phyloP scores from a whole-genome alignment of 64 coral and sea anemone genomes.

The Dendrophyllia cribrosa region DNA sequence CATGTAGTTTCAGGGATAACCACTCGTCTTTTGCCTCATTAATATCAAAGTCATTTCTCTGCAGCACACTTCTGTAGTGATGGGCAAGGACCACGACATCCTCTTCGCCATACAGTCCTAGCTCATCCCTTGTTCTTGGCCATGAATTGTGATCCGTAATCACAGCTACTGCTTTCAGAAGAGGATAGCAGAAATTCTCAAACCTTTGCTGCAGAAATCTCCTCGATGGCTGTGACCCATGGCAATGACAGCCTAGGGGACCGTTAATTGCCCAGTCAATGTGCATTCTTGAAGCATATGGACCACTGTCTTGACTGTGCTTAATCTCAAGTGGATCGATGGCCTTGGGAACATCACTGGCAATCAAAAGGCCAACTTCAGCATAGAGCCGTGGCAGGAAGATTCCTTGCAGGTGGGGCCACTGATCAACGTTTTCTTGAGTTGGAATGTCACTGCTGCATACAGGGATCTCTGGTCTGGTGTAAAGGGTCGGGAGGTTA shows the following conservation, averaged over 20 bases:
- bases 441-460: conserved; percentile 29
- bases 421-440: conserved; percentile 44
- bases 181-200: conserved; percentile 39
- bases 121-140: conserved; percentile 49
- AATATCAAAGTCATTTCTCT: conserved; percentile 53
- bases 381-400: neutral
- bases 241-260: too few relatives aligned
- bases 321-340: too few relatives aligned
- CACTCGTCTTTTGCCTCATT: conserved; percentile 59
- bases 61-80: conserved; percentile 30
- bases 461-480: neutral
- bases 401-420: conserved; percentile 29
- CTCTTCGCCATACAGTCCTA: conserved; percentile 63
- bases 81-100: conserved; percentile 37
- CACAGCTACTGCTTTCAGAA: conserved; percentile 54
- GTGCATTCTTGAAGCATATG: too few relatives aligned
- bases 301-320: too few relatives aligned
- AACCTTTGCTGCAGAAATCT: conserved; percentile 61
- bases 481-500: too few relatives aligned
- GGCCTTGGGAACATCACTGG: conserved; percentile 20
- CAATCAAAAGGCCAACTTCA: conserved; percentile 29
- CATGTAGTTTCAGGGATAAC: conserved; percentile 45
- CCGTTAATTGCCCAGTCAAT: too few relatives aligned
- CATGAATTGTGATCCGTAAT: conserved; percentile 63
- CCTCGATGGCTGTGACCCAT: too few relatives aligned